A percentile compares a stretch with the other conserved stretches of the same genome.
phyloP scores from a whole-genome alignment of 2,113 vertebrate genomes.

The Cinclus mexicanus region DNA sequence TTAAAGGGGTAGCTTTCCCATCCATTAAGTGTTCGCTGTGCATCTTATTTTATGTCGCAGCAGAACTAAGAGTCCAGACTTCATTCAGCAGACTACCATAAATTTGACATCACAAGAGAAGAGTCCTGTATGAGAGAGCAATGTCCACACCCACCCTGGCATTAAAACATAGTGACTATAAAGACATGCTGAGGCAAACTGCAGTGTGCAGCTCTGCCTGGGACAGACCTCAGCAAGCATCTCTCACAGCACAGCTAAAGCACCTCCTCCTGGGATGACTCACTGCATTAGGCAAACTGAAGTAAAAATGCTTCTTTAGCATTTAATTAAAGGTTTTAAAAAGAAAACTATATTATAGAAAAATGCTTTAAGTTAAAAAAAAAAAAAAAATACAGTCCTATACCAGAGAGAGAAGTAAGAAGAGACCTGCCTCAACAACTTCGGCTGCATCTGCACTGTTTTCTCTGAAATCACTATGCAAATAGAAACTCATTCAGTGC shows the following conservation, averaged over 20 bases:
- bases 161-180: not conserved
- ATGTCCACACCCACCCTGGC: not conserved
- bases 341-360: not conserved
- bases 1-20: not conserved
- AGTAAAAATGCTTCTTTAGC: not conserved
- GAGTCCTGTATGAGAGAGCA: not conserved
- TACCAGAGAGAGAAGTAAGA: not conserved
- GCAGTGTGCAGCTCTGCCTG: not conserved
- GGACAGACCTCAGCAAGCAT: not conserved
- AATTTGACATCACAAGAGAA: not conserved
- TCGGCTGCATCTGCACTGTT: not conserved
- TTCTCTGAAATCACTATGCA: not conserved
- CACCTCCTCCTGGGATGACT: not conserved
- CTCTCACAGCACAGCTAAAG: constrained; percentile 13
- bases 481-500: not conserved
- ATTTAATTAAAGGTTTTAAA: not conserved
- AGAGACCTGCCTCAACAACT: not conserved
- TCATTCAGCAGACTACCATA: not conserved
- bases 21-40: not conserved
- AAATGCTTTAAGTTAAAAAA: not conserved
- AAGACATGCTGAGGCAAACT: not conserved
- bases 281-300: not conserved
- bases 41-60: not conserved
- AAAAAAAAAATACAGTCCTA: not conserved
- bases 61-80: not conserved